Evolutionary conservation across 2,888 invertebrate genomes (phyloP), one percentile per base, ranked within the genome.

Genomic region (Xestoiulus laeticollis): DNA sequence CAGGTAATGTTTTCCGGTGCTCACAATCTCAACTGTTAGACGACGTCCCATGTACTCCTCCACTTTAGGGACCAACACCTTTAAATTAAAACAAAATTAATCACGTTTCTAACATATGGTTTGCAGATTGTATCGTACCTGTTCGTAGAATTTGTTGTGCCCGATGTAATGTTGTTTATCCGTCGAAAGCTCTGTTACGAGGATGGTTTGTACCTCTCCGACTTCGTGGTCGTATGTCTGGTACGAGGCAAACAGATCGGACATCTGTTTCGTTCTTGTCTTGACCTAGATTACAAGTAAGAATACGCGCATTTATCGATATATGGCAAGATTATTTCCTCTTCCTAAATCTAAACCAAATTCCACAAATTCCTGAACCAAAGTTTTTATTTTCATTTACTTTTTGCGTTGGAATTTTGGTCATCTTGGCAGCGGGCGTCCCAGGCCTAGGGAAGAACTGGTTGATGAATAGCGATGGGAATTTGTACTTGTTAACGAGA

Each of bases 391-490:
- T 26, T 83, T 53, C 16, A 48, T 59, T 32, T 38, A 22, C n/a
- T 22, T 33, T 48, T 86, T 16, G 22, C 19, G 97, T 94, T 0
- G 97, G 96, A 38, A 99, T 95, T 92, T 95, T 94, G 4, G 93
- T 93, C 96, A 99, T 95, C 89, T 95, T 94, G 0, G 99, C 98
- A 10, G 99, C 99, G 0, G 98, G 98, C 0, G 99, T 99, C 2
- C 99, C 99, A 0, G 98, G 98, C 22, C 99, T 93, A 0, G 99
- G 97, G 91, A 96, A 99, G 93, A 98, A 99, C 93, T 99, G 99
- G 93, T 99, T 99, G 91, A 99, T 99, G 92, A 99, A 99, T 8
- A 99, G 94, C 90, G 96, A 96, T 0, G 98, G 97, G 92, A 99
- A 99, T 90, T 95, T 94, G 92, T 98, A 96, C 91, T 96, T 95